Evolutionary conservation across 2,113 vertebrate species (phyloP).

Genomic region (Poeciliopsis occidentalis): DNA sequence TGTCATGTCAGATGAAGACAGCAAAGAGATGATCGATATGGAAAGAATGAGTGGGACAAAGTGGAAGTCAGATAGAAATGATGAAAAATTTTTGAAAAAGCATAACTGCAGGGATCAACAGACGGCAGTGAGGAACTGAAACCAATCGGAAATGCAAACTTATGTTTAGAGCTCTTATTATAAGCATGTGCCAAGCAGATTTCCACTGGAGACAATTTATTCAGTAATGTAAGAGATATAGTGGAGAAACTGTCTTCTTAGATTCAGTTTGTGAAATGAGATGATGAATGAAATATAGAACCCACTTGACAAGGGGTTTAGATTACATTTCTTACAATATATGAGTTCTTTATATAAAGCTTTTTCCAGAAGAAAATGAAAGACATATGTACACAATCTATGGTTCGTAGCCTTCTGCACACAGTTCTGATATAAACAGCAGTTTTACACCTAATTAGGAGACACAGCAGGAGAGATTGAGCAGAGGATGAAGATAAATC

Average conservation of each 20-base stretch:
- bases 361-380: conserved; percentile 1
- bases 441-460: conserved; percentile 55
- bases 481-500: conserved; percentile 32
- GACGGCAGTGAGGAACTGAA: conserved; percentile 34
- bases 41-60: conserved; percentile 27
- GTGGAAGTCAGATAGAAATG: conserved; percentile 25
- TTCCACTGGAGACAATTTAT: conserved; percentile 8
- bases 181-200: conserved; percentile 32
- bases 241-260: conserved; percentile 9
- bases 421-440: conserved; percentile 9
- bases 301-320: background rate
- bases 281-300: background rate
- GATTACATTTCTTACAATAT: background rate
- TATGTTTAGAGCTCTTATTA: conserved; percentile 31
- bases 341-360: background rate
- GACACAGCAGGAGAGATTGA: conserved; percentile 41
- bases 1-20: background rate
- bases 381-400: background rate
- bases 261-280: conserved; percentile 12
- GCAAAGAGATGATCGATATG: conserved; percentile 12
- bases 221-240: conserved; percentile 23
- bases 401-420: background rate
- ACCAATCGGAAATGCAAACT: conserved; percentile 60
- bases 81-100: conserved; percentile 5
- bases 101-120: conserved; percentile 57